Evolutionary conservation across 2,888 invertebrate genomes (phyloP), one percentile per base, ranked within the genome.

Genomic region (Patella pellucida): DNA sequence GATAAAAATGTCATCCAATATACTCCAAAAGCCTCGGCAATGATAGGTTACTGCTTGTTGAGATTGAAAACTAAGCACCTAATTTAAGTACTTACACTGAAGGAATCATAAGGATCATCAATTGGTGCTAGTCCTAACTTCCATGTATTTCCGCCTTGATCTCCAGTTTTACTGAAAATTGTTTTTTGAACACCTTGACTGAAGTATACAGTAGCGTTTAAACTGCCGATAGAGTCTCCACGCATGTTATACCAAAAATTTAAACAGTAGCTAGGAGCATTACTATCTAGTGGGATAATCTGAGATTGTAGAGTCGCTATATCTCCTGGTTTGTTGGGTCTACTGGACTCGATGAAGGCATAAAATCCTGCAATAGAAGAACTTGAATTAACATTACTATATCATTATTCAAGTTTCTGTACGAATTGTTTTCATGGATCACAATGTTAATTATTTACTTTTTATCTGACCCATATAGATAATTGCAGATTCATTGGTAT

Each of bases 181-280:
- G 72, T 50, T 23, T n/a, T 15, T 3, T 67, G 23, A n/a, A 31
- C 7, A 3, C 76, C 75, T 62, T 75, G 79, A 67, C 78, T 41
- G 27, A 72, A 74, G 56, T 81, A 75, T 52, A 84, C 76, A 41
- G 81, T 80, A n/a, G 87, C 78, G n/a, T 83, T 85, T 62, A 89
- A 83, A 9, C 81, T 72, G 2, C 88, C 89, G 9, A 87, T 83
- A 77, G 76, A 79, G 15, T 72, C 68, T 0, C 88, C 89, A 77
- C 84, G 83, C 86, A 89, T 89, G 80, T 85, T 81, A 78, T 88
- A 88, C 88, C 88, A 89, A 86, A 89, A 89, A 9, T 79, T 82
- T 73, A 88, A 82, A 77, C 89, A 89, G 73, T 82, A 86, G 54
- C 75, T 41, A 16, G 75, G 70, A 12, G 78, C 73, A 16, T 68